phyloP scores from a whole-genome alignment of 1,140 invertebrate genomes.

The Sycobia sp. region DNA sequence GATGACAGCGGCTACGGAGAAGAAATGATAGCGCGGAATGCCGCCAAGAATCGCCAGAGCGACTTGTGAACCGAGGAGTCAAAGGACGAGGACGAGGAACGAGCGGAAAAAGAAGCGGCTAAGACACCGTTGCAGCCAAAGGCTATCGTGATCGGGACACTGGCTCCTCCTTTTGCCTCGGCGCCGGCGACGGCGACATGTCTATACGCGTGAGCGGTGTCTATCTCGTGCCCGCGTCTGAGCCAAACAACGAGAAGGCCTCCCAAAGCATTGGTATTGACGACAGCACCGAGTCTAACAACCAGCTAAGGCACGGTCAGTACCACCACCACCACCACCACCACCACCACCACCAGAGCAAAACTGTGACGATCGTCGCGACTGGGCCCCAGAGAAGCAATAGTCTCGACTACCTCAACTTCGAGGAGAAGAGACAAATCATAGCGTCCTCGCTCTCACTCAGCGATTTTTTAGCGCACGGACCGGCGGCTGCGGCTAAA shows the following conservation, averaged over 20 bases:
- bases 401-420: slow-evolving; percentile 87
- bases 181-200: slow-evolving; percentile 42
- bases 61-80: neutral
- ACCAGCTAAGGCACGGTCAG: slow-evolving; percentile 51
- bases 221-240: slow-evolving; percentile 53
- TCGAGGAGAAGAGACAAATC: slow-evolving; percentile 86
- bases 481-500: slow-evolving; percentile 66
- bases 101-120: neutral
- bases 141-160: neutral
- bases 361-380: slow-evolving; percentile 66
- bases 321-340: slow-evolving; percentile 43
- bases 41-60: neutral
- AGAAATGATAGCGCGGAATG: neutral
- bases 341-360: slow-evolving; percentile 55
- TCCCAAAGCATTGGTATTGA: slow-evolving; percentile 37
- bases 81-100: neutral
- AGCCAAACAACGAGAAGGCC: slow-evolving; percentile 36
- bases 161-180: neutral
- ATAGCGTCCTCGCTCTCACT: slow-evolving; percentile 85
- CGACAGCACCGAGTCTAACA: slow-evolving; percentile 45
- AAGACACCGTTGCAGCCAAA: neutral
- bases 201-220: slow-evolving; percentile 59
- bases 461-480: slow-evolving; percentile 81
- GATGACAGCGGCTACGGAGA: neutral
- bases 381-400: slow-evolving; percentile 74